Conservation (phyloP, 2,888 invertebrate species). For the Napeogenes sylphis region DNA sequence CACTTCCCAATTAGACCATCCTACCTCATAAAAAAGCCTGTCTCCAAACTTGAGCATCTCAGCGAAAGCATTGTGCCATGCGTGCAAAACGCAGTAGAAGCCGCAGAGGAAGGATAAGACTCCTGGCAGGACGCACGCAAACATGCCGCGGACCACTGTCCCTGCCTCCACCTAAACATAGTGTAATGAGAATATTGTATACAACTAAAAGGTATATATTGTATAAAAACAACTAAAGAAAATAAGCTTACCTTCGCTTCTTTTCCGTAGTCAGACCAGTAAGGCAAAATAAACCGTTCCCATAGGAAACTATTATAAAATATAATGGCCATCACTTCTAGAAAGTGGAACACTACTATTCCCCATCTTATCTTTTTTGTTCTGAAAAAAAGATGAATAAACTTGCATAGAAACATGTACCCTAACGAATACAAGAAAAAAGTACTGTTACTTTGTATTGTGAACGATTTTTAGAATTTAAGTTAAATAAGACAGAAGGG, state of each 20-base stretch:
- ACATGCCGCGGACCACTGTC: conserved; percentile 78
- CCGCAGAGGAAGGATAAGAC: conserved; percentile 83
- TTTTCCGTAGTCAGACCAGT: conserved; percentile 81
- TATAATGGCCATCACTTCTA: conserved; percentile 87
- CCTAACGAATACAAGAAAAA: not conserved
- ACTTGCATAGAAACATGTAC: too few relatives aligned
- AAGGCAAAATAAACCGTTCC: conserved; percentile 85
- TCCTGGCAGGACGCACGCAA: conserved; percentile 86
- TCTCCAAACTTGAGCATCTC: conserved; percentile 92
- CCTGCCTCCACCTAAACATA: conserved; percentile 59
- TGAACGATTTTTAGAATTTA: too few relatives aligned
- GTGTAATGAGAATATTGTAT: not conserved
- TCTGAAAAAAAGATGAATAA: conserved; percentile 62
- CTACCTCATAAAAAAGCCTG: conserved; percentile 81
- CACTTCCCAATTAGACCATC: not conserved
- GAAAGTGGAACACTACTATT: conserved; percentile 81
- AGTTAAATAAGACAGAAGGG: too few relatives aligned
- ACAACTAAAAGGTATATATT: not conserved
- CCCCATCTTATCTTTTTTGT: conserved; percentile 85
- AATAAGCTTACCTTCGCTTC: conserved; percentile 46
- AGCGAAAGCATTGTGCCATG: conserved; percentile 94
- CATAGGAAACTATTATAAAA: conserved; percentile 89
- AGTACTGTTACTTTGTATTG: not conserved
- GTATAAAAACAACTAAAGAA: not conserved
- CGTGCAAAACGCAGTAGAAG: conserved; percentile 93